Evolutionary conservation across 2,888 invertebrate genomes (phyloP), one percentile per base, ranked within the genome.

Genomic region (Agrotis clavis): DNA sequence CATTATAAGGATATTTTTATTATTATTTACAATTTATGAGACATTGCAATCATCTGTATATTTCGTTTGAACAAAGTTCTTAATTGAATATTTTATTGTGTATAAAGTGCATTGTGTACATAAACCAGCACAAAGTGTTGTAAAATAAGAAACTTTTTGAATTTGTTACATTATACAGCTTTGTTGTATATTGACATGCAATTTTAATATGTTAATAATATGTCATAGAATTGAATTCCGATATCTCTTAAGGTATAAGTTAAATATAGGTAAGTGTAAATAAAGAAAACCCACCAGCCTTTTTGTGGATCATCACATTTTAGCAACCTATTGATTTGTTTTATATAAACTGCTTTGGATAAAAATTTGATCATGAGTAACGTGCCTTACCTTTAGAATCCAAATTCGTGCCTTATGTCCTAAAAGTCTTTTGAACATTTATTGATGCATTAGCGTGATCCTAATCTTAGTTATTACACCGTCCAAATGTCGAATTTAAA

Each of bases 11-110:
- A 69, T 77, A 83, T 77, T 87, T 30, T 83, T n/a, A n/a, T 86
- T 85, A 61, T 78, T 82, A 74, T 80, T 84, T 86, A 82, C 86
- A 85, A 71, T 68, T 79, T 75, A 67, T 70, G 74, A 77, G 67
- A 82, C 78, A 85, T 74, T 74, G 76, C 79, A 87, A 82, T 85
- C 80, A 67, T 86, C 67, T 93, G 92, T 94, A 93, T 93, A 93
- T 94, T 92, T 92, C 83, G 92, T 90, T 91, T 92, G 94, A 94
- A 94, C 94, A 92, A 93, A 94, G 94, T 94, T 94, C 94, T 92
- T 82, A 79, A 81, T 81, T 80, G 74, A 80, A 87, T 87, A 84
- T 86, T 82, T 79, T 86, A 84, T 80, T 85, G 72, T 88, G 85
- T 90, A 88, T 86, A 88, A 86, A 87, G 81, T 79, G 86, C 88